Evolutionary conservation across 2,888 invertebrate genomes (phyloP), one percentile per base, ranked within the genome.

Genomic region (Aphodius sticticus): DNA sequence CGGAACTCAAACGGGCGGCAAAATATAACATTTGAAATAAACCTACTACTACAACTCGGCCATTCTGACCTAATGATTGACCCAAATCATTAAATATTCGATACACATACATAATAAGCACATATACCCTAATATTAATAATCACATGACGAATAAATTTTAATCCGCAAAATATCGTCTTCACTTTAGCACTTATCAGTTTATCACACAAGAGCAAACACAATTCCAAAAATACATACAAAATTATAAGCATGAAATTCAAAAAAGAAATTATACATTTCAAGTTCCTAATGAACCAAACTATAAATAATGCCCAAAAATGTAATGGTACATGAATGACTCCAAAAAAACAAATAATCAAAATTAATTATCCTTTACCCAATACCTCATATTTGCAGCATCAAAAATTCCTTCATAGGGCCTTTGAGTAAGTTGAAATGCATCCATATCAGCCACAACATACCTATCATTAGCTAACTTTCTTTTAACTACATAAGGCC

Each of bases 171-270:
- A 53, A 53, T 53, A 53, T 53, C 53, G 4, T 12, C 4, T 53
- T 53, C 53, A 53, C 53, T 53, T 53, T 53, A 53, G 9, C 12
- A 53, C 53, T 12, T 9, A 53, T 53, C 53, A 53, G 2, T n/a
- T n/a, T n/a, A 3, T 26, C 26, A 26, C 53, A 53, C 53, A 53
- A 53, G 53, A 9, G 12, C 53, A 53, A 53, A 53, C 1, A 53
- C 7, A 53, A 53, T 53, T 53, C 6, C 53, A 53, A 53, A 53
- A 53, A 53, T 53, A 53, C 6, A 53, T 12, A 53, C 53, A 53
- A 53, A 53, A 53, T 53, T 53, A 53, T 53, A 53, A 53, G 53
- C 53, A 53, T 53, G 53, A 53, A 53, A 53, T 53, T 53, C 53
- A 53, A 53, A 53, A 53, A 53, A 53, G n/a, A 7, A 53, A 53